Evolutionary conservation across 2,113 vertebrate genomes (phyloP).

Genomic region (Caloenas nicobarica): DNA sequence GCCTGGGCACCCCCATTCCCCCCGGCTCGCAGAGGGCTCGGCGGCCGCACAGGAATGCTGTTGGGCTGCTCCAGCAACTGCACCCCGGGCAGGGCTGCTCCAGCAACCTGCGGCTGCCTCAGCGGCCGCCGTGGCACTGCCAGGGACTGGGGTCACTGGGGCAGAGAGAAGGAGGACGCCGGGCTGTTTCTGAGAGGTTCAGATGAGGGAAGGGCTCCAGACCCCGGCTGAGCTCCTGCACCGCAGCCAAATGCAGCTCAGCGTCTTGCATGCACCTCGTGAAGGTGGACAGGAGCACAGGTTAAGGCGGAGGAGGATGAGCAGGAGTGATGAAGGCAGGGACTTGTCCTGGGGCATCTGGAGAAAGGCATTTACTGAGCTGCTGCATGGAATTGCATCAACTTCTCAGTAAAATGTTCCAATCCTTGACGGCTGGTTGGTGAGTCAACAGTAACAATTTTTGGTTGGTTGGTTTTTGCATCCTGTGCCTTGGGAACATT

Average conservation of each 20-base stretch:
- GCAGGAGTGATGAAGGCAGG: not conserved
- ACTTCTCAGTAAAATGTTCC: not conserved
- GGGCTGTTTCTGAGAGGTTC: too few relatives aligned
- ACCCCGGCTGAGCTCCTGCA: not conserved
- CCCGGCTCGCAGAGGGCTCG: not conserved
- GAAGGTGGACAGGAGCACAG: accelerated
- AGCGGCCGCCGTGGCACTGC: too few relatives aligned
- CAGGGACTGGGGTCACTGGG: not conserved
- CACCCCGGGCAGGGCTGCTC: not conserved
- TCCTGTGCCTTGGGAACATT: not conserved
- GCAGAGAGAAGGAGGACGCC: too few relatives aligned
- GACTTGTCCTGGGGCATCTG: not conserved
- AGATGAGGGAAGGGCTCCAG: not conserved
- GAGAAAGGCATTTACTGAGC: not conserved
- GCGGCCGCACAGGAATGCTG: not conserved
- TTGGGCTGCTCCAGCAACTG: not conserved
- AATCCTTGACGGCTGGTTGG: not conserved
- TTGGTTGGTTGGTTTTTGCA: not conserved
- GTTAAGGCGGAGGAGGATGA: not conserved
- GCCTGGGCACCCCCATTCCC: not conserved
- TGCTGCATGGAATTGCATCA: not conserved
- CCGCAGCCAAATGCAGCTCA: not conserved
- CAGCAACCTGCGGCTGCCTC: not conserved
- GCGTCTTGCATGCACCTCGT: accelerated
- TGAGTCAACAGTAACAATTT: not conserved